Evolutionary conservation across 2,113 vertebrate species (phyloP).

Genomic region (Turdus rufiventris): DNA sequence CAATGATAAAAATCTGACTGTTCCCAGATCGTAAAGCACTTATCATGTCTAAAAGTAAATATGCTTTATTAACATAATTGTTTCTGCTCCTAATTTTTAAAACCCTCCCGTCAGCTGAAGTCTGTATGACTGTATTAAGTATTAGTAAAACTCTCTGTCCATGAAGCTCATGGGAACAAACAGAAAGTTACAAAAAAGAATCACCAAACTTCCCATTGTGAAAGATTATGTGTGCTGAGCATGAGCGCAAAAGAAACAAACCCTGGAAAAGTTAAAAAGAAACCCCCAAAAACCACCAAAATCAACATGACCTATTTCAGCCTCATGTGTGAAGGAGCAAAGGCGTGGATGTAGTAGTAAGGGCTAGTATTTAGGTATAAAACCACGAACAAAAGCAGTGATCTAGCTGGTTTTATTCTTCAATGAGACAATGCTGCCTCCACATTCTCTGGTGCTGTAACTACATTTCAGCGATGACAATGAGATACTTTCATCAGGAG

Average conservation of each 20-base stretch:
- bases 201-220: not conserved
- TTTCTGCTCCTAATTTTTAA: slow-evolving; percentile 21
- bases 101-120: not conserved
- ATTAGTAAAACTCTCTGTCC: not conserved
- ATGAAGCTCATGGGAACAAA: not conserved
- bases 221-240: not conserved
- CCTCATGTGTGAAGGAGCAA: not conserved
- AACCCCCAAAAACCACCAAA: not conserved
- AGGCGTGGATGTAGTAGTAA: not conserved
- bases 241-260: not conserved
- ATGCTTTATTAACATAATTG: not conserved
- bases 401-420: not conserved
- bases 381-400: not conserved
- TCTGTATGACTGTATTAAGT: not conserved
- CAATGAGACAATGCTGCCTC: slow-evolving; percentile 40
- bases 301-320: not conserved
- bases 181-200: not conserved
- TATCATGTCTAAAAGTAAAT: slow-evolving; percentile 6
- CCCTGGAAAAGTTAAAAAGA: not conserved
- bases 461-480: slow-evolving; percentile 25
- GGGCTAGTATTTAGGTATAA: not conserved
- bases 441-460: slow-evolving; percentile 12
- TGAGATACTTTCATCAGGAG: not conserved
- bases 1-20: not conserved
- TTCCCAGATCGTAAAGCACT: not conserved